A percentile compares a stretch with the other conserved stretches of the same genome.
These are phyloP conservation scores for Leptopilina myrica DNA, from an alignment of 2,888 invertebrate species.

Conservation along the genomic window DNA sequence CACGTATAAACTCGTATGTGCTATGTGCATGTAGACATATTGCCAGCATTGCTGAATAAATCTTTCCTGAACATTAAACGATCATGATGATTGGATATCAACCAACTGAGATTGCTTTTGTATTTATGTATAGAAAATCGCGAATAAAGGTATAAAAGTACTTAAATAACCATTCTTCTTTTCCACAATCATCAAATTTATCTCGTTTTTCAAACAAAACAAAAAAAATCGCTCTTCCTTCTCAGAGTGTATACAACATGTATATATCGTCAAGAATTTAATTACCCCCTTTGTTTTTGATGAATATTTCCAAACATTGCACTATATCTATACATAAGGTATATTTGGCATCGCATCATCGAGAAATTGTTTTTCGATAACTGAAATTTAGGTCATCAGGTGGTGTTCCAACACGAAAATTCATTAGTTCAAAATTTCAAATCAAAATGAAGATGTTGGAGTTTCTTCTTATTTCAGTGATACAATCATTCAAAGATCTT, in stretches of 20 bases:
- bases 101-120: slow-evolving; percentile 18
- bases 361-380: slow-evolving; percentile 22
- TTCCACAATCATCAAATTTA: not conserved
- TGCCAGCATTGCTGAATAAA: slow-evolving; percentile 13
- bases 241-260: not conserved
- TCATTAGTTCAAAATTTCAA: not conserved
- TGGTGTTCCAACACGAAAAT: not conserved
- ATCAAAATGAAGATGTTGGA: not conserved
- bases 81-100: slow-evolving; percentile 31
- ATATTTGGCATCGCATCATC: too few species aligned
- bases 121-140: not conserved
- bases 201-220: not conserved
- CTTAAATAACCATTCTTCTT: not conserved
- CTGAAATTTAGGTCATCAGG: not conserved
- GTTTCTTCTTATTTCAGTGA: too few species aligned
- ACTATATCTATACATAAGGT: too few species aligned
- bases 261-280: not conserved
- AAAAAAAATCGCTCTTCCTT: not conserved
- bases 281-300: not conserved
- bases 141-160: not conserved
- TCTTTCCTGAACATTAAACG: slow-evolving; percentile 3
- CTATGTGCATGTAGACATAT: not conserved
- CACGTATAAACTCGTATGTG: not conserved
- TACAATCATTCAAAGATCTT: too few species aligned
- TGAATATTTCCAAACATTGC: not conserved